Evolutionary conservation across 2,888 invertebrate species (phyloP), one percentile per base, ranked within the genome.

Genomic region (Rhogogaster chlorosoma): DNA sequence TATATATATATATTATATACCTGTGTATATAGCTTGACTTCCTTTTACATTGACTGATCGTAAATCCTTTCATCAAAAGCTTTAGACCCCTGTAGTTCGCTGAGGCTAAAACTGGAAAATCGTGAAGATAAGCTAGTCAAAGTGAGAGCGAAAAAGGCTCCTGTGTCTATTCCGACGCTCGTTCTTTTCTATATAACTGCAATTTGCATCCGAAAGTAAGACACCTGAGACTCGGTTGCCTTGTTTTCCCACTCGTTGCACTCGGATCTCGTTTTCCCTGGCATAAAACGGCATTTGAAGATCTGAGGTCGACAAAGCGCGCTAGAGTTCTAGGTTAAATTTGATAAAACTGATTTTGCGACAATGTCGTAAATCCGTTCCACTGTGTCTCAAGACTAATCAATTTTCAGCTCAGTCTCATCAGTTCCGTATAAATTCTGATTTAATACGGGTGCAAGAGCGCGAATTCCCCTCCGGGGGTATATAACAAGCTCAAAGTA

Each of bases 401-500:
- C 80, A 80, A 80, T 61, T 80, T n/a, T 38, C 36, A 61, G 36
- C 80, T 42, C 15, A 36, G 22, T 9, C 26, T 53, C 18, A 26
- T 77, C 26, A 45, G 29, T 53, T 77, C 32, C 18, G 29, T 77
- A 18, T 12, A 53, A 32, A 77, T 77, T 45, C 32, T 53, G 53
- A 32, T 77, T 49, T 77, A 77, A 49, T 73, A 42, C 42, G 18
- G 53, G 22, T 15, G 29, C n/a, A 10, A 10, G 7, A 18, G 15
- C 77, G 80, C 9, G 32, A 80, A 61, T 61, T 80, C 57, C 80
- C 57, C 32, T 26, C 61, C 57, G 80, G 36, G 61, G 61, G 61
- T 57, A 36, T 80, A 36, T 32, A 80, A 80, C 61, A 80, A 80
- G 80, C 80, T 80, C 80, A 80, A 80, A 80, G 80, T 80, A 80